Percentiles rank a stretch among this genome's conserved stretches.
Evolutionary conservation across 2,888 invertebrate species (phyloP).

Genomic region (Formica aserva): DNA sequence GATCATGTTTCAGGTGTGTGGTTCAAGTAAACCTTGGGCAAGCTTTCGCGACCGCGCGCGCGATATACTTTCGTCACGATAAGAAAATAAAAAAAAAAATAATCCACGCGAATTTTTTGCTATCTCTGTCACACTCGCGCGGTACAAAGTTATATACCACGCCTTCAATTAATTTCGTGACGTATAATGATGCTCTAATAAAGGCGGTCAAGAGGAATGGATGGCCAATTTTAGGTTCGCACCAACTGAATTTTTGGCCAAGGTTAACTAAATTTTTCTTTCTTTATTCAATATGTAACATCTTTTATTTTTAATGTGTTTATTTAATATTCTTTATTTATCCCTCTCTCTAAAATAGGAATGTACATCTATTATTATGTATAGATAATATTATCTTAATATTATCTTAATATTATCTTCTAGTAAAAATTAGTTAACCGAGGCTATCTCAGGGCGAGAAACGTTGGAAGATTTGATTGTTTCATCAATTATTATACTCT

Average conservation of each 20-base stretch:
- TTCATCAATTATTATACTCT: conserved; percentile 4
- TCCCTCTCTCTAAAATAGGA: not conserved
- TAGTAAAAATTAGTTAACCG: conserved; percentile 20
- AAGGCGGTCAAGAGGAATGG: not conserved
- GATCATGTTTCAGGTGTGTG: conserved; percentile 79
- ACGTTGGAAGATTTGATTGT: not conserved
- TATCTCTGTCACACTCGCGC: not conserved
- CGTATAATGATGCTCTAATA: not conserved
- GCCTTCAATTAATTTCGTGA: conserved; percentile 14
- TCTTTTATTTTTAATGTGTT: not conserved
- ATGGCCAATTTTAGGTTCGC: conserved; percentile 8
- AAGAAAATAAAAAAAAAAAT: conserved; percentile 26
- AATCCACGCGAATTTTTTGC: conserved; percentile 2
- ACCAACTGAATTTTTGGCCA: conserved; percentile 3
- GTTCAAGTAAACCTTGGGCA: conserved; percentile 14
- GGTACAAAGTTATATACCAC: conserved; percentile 2
- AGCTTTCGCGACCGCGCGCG: conserved; percentile 39
- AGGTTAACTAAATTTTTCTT: conserved; percentile 1
- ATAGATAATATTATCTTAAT: not conserved
- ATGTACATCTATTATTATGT: not conserved
- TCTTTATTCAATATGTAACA: not conserved
- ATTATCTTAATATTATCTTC: not conserved
- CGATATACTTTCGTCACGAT: not conserved
- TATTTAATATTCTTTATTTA: not conserved
- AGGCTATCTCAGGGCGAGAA: not conserved